Percentiles rank a stretch among this genome's conserved stretches.
These are phyloP conservation scores for Harpalus rufipes DNA, from an alignment of 2,888 invertebrate species.

Conservation along the genomic window DNA sequence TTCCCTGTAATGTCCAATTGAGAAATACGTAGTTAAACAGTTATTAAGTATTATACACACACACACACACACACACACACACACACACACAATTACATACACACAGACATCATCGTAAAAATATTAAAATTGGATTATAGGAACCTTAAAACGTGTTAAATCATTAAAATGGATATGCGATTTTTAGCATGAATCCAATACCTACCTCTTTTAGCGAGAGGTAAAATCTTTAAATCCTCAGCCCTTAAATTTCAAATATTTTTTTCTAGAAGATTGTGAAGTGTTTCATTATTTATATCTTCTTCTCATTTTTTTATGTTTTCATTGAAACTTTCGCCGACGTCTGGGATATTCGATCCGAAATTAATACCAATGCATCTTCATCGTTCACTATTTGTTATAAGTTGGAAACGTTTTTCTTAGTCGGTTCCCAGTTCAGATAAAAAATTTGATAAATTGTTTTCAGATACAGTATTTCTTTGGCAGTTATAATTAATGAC, in stretches of 20 bases:
- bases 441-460: constrained; percentile 53
- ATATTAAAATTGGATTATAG: too few species aligned
- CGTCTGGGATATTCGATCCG: constrained; percentile 10
- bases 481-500: constrained; percentile 58
- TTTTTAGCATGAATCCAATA: too few species aligned
- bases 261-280: not conserved
- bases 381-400: constrained; percentile 48
- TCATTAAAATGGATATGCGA: too few species aligned
- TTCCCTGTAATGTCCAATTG: too few species aligned
- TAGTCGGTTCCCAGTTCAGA: constrained; percentile 7
- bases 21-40: too few species aligned
- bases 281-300: not conserved
- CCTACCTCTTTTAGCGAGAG: too few species aligned
- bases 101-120: too few species aligned
- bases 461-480: constrained; percentile 56
- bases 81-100: too few species aligned
- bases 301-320: not conserved
- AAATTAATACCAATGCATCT: constrained; percentile 34
- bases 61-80: too few species aligned
- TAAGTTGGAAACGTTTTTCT: constrained; percentile 38
- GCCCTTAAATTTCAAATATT: not conserved
- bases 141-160: too few species aligned
- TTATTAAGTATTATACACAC: too few species aligned
- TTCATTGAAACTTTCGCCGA: not conserved
- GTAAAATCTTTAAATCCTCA: too few species aligned